A percentile compares a stretch with the other conserved stretches of the same genome.
These are phyloP conservation scores for Nothocercus julius DNA, from an alignment of 2,113 vertebrate genomes.

Conservation along the genomic window DNA sequence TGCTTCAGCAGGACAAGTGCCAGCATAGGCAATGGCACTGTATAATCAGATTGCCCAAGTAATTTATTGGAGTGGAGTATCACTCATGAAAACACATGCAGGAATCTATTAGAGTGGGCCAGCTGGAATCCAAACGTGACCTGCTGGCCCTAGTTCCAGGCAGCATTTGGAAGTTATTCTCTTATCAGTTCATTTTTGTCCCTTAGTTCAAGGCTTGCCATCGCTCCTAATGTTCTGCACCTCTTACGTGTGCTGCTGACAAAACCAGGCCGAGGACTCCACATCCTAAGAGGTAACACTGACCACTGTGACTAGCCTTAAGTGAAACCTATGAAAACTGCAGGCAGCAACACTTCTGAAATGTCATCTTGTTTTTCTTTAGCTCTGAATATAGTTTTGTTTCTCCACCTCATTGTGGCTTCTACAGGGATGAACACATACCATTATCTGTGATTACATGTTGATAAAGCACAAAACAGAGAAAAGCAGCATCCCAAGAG, in stretches of 20 bases:
- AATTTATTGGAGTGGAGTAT: neutral
- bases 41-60: neutral
- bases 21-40: rapidly evolving
- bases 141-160: neutral
- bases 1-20: neutral
- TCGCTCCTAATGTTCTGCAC: neutral
- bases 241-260: neutral
- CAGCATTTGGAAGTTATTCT: neutral
- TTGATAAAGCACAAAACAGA: neutral
- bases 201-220: neutral
- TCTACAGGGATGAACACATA: neutral
- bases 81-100: neutral
- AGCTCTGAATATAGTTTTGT: neutral
- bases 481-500: neutral
- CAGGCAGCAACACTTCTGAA: neutral
- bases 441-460: neutral
- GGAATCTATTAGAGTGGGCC: neutral
- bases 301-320: neutral
- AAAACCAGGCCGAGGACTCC: neutral
- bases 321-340: neutral
- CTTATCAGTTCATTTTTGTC: neutral
- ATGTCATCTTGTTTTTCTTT: neutral
- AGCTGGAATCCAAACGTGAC: neutral
- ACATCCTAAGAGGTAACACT: neutral
- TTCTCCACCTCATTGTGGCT: neutral